phyloP scores from a whole-genome alignment of 2,888 invertebrate genomes.

The Copidosoma aretas region DNA sequence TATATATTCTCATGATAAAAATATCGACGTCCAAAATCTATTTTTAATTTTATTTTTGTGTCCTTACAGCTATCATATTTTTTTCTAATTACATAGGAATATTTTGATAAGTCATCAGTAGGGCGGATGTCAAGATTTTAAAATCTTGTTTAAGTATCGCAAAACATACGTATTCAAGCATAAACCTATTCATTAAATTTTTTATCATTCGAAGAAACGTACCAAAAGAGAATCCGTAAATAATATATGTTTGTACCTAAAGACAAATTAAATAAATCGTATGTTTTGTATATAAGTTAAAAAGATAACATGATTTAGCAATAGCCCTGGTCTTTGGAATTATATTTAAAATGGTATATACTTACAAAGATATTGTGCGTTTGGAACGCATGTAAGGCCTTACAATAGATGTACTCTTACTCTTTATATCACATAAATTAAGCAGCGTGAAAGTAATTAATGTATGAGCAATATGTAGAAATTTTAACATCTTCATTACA shows the following conservation, averaged over 20 bases:
- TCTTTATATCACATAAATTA: constrained; percentile 57
- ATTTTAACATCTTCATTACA: constrained; percentile 39
- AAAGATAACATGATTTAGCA: constrained; percentile 48
- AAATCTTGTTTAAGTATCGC: constrained; percentile 17
- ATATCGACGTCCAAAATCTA: constrained; percentile 33
- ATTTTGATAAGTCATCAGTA: constrained; percentile 48
- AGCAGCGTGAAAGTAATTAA: constrained; percentile 47
- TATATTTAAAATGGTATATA: constrained; percentile 51
- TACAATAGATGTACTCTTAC: constrained; percentile 46
- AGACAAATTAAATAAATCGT: constrained; percentile 3
- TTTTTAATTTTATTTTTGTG: constrained; percentile 28
- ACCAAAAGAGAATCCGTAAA: no score
- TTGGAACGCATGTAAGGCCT: constrained; percentile 47
- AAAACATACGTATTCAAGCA: no score
- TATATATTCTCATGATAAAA: constrained; percentile 30
- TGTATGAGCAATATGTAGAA: constrained; percentile 50
- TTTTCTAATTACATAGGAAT: constrained; percentile 50
- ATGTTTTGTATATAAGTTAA: not conserved
- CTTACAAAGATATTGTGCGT: constrained; percentile 32
- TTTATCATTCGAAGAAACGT: constrained; percentile 29
- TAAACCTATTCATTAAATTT: no score
- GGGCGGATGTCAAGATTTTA: constrained; percentile 52
- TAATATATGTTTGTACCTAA: no score
- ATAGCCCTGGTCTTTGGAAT: constrained; percentile 57
- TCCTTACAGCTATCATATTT: constrained; percentile 26